phyloP scores from a whole-genome alignment of 2,797 vertebrate species.

The Cyprinella venusta region DNA sequence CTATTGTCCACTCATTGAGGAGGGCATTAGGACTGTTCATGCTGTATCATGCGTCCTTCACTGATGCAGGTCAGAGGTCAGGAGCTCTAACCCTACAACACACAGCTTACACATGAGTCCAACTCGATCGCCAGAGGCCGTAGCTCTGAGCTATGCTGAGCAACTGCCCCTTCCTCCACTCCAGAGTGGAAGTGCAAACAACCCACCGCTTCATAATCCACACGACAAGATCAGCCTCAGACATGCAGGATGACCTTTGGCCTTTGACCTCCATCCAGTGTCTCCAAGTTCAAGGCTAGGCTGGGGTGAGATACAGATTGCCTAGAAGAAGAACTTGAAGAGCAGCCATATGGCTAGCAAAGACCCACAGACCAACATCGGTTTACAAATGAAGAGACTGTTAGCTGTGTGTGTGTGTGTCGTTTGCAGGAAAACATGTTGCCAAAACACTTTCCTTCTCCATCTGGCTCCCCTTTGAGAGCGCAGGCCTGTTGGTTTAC shows the following conservation, averaged over 20 bases:
- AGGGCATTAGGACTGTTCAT: conserved; percentile 73
- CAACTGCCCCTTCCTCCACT: conserved; percentile 11
- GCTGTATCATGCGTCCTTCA: conserved; percentile 73
- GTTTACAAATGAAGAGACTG: conserved; percentile 27
- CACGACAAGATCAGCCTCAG: conserved; percentile 51
- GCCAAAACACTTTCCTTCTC: conserved; percentile 52
- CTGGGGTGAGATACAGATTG: conserved; percentile 31
- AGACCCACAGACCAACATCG: conserved; percentile 43
- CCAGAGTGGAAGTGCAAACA: conserved; percentile 53
- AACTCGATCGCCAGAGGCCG: conserved; percentile 63
- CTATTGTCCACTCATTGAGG: conserved; percentile 78
- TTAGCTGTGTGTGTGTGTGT: conserved; percentile 28
- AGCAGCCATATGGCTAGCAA: conserved; percentile 42
- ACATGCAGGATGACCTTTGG: conserved; percentile 52
- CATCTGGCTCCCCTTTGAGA: conserved; percentile 59
- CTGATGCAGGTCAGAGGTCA: conserved; percentile 71
- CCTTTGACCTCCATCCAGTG: conserved; percentile 56
- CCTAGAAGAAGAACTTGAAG: conserved; percentile 16
- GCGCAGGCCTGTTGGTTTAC: conserved; percentile 57
- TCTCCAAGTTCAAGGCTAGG: conserved; percentile 69
- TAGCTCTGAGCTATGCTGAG: conserved; percentile 30
- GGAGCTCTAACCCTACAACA: conserved; percentile 64
- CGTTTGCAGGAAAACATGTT: conserved; percentile 46
- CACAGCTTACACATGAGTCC: conserved; percentile 66
- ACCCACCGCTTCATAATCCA: conserved; percentile 48